A percentile compares a stretch with the other conserved stretches of the same genome.
Evolutionary conservation across 2,797 vertebrate species (phyloP).

Genomic region (Enteromius anoplus): DNA sequence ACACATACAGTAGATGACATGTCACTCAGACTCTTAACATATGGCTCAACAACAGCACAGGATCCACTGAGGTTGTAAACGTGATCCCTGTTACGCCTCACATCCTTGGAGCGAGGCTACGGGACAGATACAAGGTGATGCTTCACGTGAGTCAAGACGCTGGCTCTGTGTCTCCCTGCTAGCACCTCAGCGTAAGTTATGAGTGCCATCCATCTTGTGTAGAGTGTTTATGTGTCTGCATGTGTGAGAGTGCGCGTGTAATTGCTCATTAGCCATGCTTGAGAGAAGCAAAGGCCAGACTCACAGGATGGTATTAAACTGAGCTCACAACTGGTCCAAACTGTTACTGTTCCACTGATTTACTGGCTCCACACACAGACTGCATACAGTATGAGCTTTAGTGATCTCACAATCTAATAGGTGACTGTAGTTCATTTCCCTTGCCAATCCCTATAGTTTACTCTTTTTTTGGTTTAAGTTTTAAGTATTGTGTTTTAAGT

Average conservation of each 20-base stretch:
- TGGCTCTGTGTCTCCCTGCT: neutral
- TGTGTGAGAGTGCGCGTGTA: conserved; percentile 31
- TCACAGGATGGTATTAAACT: conserved; percentile 42
- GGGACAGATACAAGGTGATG: conserved; percentile 45
- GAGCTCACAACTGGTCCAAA: conserved; percentile 29
- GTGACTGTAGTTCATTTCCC: neutral
- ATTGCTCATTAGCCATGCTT: conserved; percentile 55
- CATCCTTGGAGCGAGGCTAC: conserved; percentile 17
- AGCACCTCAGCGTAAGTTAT: conserved; percentile 44
- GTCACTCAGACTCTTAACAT: conserved; percentile 19
- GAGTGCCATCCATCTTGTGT: conserved; percentile 43
- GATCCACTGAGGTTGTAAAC: conserved; percentile 34
- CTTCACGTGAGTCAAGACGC: conserved; percentile 36
- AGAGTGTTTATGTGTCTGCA: neutral
- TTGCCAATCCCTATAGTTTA: neutral
- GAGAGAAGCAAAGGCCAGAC: conserved; percentile 22
- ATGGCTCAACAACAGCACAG: neutral
- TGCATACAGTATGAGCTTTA: conserved; percentile 16
- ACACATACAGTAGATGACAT: neutral
- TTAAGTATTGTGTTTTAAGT: neutral
- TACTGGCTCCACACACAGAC: conserved; percentile 2
- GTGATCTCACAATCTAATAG: neutral
- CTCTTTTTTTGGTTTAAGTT: neutral
- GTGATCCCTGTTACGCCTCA: conserved; percentile 9
- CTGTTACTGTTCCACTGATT: conserved; percentile 27